Evolutionary conservation across 2,888 invertebrate genomes (phyloP).

Genomic region (Megamerina dolium): DNA sequence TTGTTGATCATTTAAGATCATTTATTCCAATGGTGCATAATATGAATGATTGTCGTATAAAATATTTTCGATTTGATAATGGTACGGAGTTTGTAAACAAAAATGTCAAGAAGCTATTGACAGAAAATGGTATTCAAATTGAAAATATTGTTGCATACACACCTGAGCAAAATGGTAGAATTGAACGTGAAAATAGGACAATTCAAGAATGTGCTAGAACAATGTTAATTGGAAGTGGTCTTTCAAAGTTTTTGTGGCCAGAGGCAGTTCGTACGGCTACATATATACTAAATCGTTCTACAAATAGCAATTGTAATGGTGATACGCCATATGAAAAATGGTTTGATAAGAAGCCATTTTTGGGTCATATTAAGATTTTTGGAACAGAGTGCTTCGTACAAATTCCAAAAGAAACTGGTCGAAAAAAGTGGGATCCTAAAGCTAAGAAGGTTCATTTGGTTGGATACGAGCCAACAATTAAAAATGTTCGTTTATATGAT

Average conservation of each 20-base stretch:
- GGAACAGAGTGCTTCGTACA: constrained; percentile 9
- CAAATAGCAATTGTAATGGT: too few relatives aligned
- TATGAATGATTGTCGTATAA: constrained; percentile 2
- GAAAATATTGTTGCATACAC: constrained; percentile 10
- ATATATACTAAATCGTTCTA: too few relatives aligned
- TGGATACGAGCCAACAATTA: too few relatives aligned
- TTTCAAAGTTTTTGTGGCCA: constrained; percentile 27
- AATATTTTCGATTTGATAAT: constrained; percentile 7
- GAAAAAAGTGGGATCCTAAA: constrained; percentile 10
- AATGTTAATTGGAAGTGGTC: constrained; percentile 14
- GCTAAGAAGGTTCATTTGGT: constrained; percentile 1
- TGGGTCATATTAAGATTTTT: constrained; percentile 13
- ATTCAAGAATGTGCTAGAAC: constrained; percentile 8
- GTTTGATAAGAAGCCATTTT: constrained; percentile 18
- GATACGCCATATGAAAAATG: constrained; percentile 4
- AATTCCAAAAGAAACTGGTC: constrained; percentile 4
- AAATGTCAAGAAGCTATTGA: constrained; percentile 1
- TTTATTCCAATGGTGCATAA: constrained; percentile 5
- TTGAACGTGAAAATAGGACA: constrained; percentile 8
- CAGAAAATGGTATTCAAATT: constrained; percentile 8
- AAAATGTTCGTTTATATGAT: too few relatives aligned
- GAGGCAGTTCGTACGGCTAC: too few relatives aligned
- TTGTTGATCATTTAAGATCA: not conserved
- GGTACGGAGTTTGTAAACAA: constrained; percentile 6
- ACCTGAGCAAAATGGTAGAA: constrained; percentile 6